Evolutionary conservation across 2,888 invertebrate genomes (phyloP), one percentile per base, ranked within the genome.

Genomic region (Petrolisthes manimaculis): DNA sequence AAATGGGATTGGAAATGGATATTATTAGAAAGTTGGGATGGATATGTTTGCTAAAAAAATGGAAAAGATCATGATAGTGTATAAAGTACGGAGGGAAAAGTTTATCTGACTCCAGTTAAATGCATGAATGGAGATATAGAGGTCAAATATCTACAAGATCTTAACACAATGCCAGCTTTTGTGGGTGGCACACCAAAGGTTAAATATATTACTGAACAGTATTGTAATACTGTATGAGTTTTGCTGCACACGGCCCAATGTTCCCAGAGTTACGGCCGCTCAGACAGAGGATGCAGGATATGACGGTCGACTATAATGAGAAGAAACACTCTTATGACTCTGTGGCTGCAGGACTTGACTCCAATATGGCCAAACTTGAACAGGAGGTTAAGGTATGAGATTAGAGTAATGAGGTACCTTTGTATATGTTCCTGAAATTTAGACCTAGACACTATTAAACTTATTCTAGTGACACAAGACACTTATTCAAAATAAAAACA

Each of bases 281-380:
- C 84, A 94, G 96, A 91, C 95, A 96, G 91, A 94, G 95, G 92
- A 94, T 94, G 82, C 95, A 95, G 93, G 94, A 95, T 89, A 92
- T 95, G 69, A 95, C 95, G 91, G 94, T 95, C 91, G 95, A 95
- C 91, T 95, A 95, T 92, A 95, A 96, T 91, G 95, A 95, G 92
- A 95, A 95, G 93, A 96, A 96, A 93, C 92, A 93, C 90, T 92
- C 94, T 53, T 96, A 95, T 92, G 96, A 96, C 92, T 95, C 95
- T 4, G 94, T 95, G 85, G 94, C 95, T 75, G 94, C 94, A 14
- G 94, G 94, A 6, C 92, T 94, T 51, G 95, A 95, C 91, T 93
- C 93, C 88, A 94, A 93, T 91, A 93, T 94, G 89, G 93, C 94
- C n/a, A 94, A 94, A 91, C 92, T 95, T 82, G 94, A 94, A 61